These are phyloP conservation scores for Machaerirhynchus nigripectus DNA, from an alignment of 2,113 vertebrate genomes.

Conservation along the genomic window DNA sequence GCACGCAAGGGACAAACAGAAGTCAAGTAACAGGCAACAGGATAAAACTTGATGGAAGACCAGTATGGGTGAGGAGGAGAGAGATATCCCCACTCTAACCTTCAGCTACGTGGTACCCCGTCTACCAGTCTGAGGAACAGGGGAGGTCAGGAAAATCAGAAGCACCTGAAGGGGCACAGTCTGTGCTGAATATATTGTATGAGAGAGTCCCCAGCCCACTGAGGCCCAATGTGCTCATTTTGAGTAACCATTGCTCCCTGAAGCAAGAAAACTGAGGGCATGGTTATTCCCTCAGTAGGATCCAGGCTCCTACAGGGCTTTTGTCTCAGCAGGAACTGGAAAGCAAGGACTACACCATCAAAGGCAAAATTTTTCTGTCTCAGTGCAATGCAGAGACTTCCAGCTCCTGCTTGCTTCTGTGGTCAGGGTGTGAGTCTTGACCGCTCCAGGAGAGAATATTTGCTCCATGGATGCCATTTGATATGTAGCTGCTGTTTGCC, in stretches of 20 bases:
- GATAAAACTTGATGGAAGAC: not conserved
- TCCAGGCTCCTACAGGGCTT: not conserved
- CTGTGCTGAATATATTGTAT: not conserved
- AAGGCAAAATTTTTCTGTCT: not conserved
- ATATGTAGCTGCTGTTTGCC: not conserved
- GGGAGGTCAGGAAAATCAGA: not conserved
- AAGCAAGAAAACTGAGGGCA: not conserved
- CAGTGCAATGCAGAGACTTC: not conserved
- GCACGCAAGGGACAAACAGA: not conserved
- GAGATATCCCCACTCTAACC: not conserved
- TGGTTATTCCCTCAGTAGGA: not conserved
- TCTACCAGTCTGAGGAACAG: not conserved
- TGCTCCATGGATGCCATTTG: not conserved
- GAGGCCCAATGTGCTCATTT: not conserved
- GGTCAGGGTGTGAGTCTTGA: not conserved
- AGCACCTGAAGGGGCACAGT: not conserved
- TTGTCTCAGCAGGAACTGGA: not conserved
- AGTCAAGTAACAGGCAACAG: not conserved
- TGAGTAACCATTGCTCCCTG: not conserved
- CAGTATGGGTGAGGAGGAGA: not conserved
- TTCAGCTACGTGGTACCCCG: not conserved
- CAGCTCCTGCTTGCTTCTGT: not conserved
- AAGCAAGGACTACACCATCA: not conserved
- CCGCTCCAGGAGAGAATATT: not conserved
- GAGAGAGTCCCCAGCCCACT: not conserved